Evolutionary conservation across 2,113 vertebrate species (phyloP), one percentile per base, ranked within the genome.

Genomic region (Nannobrachium achirus): DNA sequence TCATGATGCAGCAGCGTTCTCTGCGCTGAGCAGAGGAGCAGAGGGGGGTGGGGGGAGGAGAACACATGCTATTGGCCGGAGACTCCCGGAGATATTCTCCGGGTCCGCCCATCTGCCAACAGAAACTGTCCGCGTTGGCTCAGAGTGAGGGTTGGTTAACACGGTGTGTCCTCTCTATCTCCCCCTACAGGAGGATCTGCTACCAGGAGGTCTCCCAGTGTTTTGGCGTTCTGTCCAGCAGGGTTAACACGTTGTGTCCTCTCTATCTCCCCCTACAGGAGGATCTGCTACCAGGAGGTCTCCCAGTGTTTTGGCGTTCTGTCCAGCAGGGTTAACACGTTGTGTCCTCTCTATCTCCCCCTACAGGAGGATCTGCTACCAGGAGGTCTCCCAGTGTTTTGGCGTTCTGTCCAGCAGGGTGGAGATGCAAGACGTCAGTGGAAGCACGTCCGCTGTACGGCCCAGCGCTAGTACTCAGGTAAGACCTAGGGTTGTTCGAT

Each of bases 381-480:
- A 99, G 66, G 98, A 99, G 85, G 94, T 96, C 0, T 99, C 97
- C 0, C 97, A 99, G 88, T 99, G 98, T 81, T 99, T 99, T 0
- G 98, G 98, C 0, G 97, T 99, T 40, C 93, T 99, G 25, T 98
- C 97, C 1, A 99, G 96, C 83, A 90, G 98, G 3, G 96, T 98
- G 0, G 98, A 99, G 86, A 95, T 99, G 81, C 97, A 99, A 81
- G 98, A 99, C 45, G 94, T 94, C 3, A 99, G 95, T 0, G 98
- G 97, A 8, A 94, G 95, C 61, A 99, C 96, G 1, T 94, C 96
- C 0, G 95, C 94, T 0, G 92, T 99, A 25, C 92, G 98, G 56
- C 96, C 96, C 78, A 99, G 98, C 0, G 98, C 97, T n/a, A 99
- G 97, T 92, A 99, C 97, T 48, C 98, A 99, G 98, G 98, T 99